Base-by-base conservation (phyloP, 2,797 vertebrate genomes). In the Lerista edwardsae region DNA sequence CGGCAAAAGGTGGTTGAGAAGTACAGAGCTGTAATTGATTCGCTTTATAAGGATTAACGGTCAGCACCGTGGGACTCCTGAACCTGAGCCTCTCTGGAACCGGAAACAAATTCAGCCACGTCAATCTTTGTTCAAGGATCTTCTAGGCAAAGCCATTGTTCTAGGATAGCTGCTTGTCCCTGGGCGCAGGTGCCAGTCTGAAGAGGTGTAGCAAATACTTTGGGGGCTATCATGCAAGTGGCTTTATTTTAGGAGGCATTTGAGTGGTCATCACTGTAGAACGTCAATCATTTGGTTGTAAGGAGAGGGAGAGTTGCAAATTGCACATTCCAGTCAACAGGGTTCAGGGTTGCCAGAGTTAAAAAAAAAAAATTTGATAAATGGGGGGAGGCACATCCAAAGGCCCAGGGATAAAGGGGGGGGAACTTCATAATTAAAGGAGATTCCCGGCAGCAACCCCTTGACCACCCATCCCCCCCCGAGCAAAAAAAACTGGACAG, bases 1-100 rank as follows among this genome's bases (percentile, higher is more conserved):
- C 93, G 97, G 27, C 95, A 95, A 2, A 75, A 91, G 0, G 97
- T 98, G 67, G 91, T 96, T 6, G 92, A 97, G 92, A 97, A 96
- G 91, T 98, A 98, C 93, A 95, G 88, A 86, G 89, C 93, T 8
- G 92, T 96, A 93, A 96, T 97, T 1, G 95, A 97, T 15, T 93
- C 94, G 51, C 96, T 98, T 92, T 97, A 98, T 87, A 91, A 89
- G 82, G 94, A 96, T 29, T 96, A 94, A 90, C 85, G 82, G 82
- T 36, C 25, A 59, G 39, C 51, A 25, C 77, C 31, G 47, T 41
- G 27, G 36, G 11, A 27, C 21, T 2, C 25, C 9, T 67, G 1
- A 19, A 2, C n/a, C n/a, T 23, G 12, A 31, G 29, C 6, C 75
- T n/a, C 36, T 4, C 12, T 10, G 51, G 34, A 31, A 34, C 4